Conservation (phyloP, 1,140 invertebrate species). For the Brachionus asplanchnoidis region DNA sequence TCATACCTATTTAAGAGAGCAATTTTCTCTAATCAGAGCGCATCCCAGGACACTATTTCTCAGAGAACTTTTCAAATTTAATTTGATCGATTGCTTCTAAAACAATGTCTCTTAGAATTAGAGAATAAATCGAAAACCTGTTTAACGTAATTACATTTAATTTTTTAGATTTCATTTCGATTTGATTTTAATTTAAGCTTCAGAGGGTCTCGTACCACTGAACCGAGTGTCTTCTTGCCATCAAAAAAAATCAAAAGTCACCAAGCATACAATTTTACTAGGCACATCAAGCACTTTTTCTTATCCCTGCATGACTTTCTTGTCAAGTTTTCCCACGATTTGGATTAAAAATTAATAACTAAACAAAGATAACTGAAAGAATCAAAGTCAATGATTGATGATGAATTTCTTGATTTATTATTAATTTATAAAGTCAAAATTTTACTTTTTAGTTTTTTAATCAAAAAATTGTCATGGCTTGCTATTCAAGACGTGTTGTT, state of each 20-base stretch:
- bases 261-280: background rate
- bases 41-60: background rate
- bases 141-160: background rate
- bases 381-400: constrained; percentile 18
- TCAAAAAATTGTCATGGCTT: constrained; percentile 13
- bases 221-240: background rate
- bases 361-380: constrained; percentile 3
- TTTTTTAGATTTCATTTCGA: background rate
- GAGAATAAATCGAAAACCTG: background rate
- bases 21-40: background rate
- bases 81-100: background rate
- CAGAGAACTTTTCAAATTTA: background rate
- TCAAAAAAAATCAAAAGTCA: background rate
- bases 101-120: background rate
- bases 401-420: background rate
- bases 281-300: background rate
- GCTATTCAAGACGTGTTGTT: background rate
- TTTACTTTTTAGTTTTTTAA: constrained; percentile 6
- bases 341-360: constrained; percentile 23
- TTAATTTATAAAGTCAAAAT: background rate
- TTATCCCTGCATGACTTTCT: background rate
- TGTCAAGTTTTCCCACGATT: background rate
- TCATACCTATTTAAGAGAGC: background rate
- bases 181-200: background rate
- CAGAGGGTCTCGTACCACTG: background rate